Base-by-base conservation (phyloP, 2,888 invertebrate genomes). In the Petrolisthes manimaculis region DNA sequence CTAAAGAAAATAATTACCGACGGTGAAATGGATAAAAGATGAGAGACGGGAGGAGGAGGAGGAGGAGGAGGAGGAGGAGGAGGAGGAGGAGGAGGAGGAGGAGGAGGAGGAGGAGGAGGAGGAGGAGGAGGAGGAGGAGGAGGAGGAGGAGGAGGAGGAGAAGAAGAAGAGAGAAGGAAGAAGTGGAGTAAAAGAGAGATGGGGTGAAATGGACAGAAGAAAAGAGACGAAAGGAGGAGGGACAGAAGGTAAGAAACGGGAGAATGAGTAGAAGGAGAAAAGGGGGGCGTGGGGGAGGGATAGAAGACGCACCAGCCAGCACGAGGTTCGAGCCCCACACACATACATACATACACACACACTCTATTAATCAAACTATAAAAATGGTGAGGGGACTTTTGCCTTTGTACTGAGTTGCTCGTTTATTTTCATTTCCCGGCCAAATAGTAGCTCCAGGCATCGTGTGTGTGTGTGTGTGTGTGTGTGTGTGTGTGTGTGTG, bases 321-420 rank as follows among this genome's bases (percentile, higher is more conserved):
- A 37, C 37, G 37, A 9, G 9, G 24, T 80, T 51, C 54, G 18
- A 51, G 53, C 54, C 80, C 18, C 80, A 71, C 85, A 51, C 77
- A 84, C 84, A 84, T 77, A 84, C 77, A 37, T 61, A 84, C 81
- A 82, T 51, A 82, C 69, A 82, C 69, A 82, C 71, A 83, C 61
- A 81, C 1, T 83, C 86, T 83, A 86, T 86, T 86, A 86, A 86
- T 86, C 86, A 83, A 86, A 86, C 86, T 86, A 83, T 86, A 86
- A 86, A 86, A 86, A 86, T 86, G 86, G 69, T 83, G 55, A 24
- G 69, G 37, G 67, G 81, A 86, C 83, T 83, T 86, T 86, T 86
- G 14, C 75, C 83, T 86, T 86, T 83, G 83, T 81, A 71, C 78
- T 54, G 69, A 78, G 86, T 78, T 83, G 83, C 78, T 86, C 86